phyloP scores from a whole-genome alignment of 2,888 invertebrate genomes.

The Ichneumoninae sp. region DNA sequence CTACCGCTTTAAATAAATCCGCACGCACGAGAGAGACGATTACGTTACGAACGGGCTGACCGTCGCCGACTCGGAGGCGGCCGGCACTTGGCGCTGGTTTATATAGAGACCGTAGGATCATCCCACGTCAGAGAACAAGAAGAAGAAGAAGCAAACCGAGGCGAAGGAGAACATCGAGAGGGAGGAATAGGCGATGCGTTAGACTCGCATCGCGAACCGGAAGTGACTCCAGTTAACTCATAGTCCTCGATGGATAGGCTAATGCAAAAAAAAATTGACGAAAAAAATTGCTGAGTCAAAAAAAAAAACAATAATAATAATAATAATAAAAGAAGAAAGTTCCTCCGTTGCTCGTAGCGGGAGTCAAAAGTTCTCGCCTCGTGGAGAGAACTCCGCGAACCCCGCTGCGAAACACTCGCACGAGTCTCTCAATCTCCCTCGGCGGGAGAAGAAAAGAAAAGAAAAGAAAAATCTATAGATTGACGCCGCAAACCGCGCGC shows the following conservation, averaged over 20 bases:
- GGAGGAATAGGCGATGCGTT: slow-evolving; percentile 36
- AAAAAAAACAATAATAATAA: not conserved
- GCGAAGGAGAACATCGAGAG: slow-evolving; percentile 41
- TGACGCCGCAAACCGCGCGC: slow-evolving; percentile 70
- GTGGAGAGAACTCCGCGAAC: slow-evolving; percentile 27
- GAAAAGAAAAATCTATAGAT: slow-evolving; percentile 57
- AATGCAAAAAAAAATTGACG: not conserved
- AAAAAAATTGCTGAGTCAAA: not conserved
- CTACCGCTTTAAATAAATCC: slow-evolving; percentile 47
- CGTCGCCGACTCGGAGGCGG: slow-evolving; percentile 68
- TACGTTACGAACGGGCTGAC: slow-evolving; percentile 65
- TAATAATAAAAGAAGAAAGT: not conserved
- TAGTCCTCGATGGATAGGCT: not conserved
- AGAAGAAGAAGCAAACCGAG: slow-evolving; percentile 40
- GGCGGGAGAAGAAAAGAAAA: slow-evolving; percentile 12
- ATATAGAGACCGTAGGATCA: slow-evolving; percentile 79
- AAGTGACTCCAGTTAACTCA: slow-evolving; percentile 23
- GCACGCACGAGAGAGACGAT: slow-evolving; percentile 57
- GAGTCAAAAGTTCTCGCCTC: slow-evolving; percentile 50
- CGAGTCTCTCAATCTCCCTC: slow-evolving; percentile 15
- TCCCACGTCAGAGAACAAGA: slow-evolving; percentile 76
- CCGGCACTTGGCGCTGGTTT: slow-evolving; percentile 76
- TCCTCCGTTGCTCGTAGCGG: slow-evolving; percentile 26
- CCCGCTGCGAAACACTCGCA: slow-evolving; percentile 41
- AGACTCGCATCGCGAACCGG: slow-evolving; percentile 35